phyloP scores from a whole-genome alignment of 2,888 invertebrate genomes.

The Drosophila engyochracea region DNA sequence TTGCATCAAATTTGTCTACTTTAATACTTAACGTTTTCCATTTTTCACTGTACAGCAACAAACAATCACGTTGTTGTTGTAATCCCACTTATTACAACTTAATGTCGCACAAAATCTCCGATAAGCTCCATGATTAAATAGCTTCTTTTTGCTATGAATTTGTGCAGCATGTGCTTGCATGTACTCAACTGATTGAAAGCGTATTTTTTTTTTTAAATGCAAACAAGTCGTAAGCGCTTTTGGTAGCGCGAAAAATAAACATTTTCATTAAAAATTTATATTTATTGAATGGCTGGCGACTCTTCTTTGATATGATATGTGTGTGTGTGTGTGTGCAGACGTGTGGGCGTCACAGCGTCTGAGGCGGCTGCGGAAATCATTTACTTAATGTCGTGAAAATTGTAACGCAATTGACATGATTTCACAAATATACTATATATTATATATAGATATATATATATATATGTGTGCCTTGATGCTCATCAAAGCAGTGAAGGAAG shows the following conservation, averaged over 20 bases:
- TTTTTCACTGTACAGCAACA: neutral
- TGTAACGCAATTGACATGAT: constrained; percentile 74
- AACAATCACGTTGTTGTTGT: neutral
- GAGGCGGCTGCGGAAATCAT: constrained; percentile 63
- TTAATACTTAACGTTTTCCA: neutral
- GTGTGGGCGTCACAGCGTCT: constrained; percentile 57
- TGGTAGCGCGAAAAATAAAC: constrained; percentile 71
- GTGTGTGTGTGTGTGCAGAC: constrained; percentile 23
- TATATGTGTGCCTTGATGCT: constrained; percentile 42
- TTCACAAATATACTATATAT: constrained; percentile 47
- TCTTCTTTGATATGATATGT: constrained; percentile 68
- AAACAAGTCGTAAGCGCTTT: constrained; percentile 61
- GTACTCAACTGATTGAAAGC: constrained; percentile 30
- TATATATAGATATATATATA: constrained; percentile 9
- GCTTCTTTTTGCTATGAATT: neutral
- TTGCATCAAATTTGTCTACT: neutral
- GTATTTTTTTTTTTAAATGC: constrained; percentile 37
- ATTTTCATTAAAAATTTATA: constrained; percentile 74
- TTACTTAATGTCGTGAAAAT: constrained; percentile 34
- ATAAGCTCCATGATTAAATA: constrained; percentile 27
- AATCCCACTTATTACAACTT: constrained; percentile 20
- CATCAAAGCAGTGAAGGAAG: constrained; percentile 56
- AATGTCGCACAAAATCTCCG: constrained; percentile 29
- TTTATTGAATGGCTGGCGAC: constrained; percentile 76
- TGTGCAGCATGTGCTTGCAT: constrained; percentile 21